A percentile compares a stretch with the other conserved stretches of the same genome.
Evolutionary conservation across 2,888 invertebrate genomes (phyloP).

Genomic region (Diploptera punctata): DNA sequence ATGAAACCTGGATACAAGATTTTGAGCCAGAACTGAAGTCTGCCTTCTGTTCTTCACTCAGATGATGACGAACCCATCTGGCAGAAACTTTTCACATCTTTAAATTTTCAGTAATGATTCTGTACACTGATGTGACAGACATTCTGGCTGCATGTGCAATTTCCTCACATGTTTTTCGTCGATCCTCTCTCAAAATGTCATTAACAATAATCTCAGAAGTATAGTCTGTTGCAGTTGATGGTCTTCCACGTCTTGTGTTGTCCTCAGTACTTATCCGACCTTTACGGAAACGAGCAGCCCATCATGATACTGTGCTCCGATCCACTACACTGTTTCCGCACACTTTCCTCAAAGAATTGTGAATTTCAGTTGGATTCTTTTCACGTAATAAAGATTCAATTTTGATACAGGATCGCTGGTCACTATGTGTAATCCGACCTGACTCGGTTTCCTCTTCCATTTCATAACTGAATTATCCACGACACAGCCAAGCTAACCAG

Average conservation of each 20-base stretch:
- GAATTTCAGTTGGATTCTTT: not conserved
- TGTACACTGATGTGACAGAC: not conserved
- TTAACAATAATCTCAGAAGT: not conserved
- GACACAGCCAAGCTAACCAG: not conserved
- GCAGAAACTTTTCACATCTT: not conserved
- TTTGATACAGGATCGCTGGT: not conserved
- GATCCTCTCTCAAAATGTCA: not conserved
- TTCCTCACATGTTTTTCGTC: not conserved
- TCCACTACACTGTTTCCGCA: not conserved
- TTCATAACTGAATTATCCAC: not conserved
- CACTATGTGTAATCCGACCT: not conserved
- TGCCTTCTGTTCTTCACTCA: not conserved
- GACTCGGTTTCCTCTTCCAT: not conserved
- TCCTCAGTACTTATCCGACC: not conserved
- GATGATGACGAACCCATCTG: not conserved
- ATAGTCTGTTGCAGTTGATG: too few relatives aligned
- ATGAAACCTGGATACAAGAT: too few relatives aligned
- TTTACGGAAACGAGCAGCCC: not conserved
- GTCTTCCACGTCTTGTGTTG: not conserved
- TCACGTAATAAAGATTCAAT: not conserved
- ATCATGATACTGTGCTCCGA: constrained; percentile 1
- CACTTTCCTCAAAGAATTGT: not conserved
- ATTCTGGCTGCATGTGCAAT: not conserved
- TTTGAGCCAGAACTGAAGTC: too few relatives aligned
- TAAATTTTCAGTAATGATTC: not conserved